These are phyloP conservation scores for Carabus problematicus DNA, from an alignment of 2,888 invertebrate genomes.

Conservation along the genomic window DNA sequence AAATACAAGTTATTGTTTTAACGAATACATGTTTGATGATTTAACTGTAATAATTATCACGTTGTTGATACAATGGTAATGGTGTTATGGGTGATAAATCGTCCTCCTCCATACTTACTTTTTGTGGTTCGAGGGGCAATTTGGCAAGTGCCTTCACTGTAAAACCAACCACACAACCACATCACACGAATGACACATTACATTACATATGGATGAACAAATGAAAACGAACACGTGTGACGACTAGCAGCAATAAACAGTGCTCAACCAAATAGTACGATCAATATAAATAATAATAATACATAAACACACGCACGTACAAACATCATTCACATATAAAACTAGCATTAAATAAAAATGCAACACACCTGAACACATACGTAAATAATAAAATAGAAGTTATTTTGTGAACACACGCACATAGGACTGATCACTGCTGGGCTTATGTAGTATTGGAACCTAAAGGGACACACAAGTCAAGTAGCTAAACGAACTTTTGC, in stretches of 20 bases:
- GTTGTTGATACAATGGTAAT: slow-evolving; percentile 84
- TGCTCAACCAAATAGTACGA: too few species aligned
- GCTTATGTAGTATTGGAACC: slow-evolving; percentile 35
- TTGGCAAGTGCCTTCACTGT: slow-evolving; percentile 81
- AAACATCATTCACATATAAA: too few species aligned
- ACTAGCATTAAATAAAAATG: slow-evolving; percentile 42
- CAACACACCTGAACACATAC: slow-evolving; percentile 44
- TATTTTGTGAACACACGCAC: not conserved
- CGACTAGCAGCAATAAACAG: slow-evolving; percentile 44
- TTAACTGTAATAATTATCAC: slow-evolving; percentile 78
- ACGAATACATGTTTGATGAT: not conserved
- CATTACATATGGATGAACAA: slow-evolving; percentile 18
- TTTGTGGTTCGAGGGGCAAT: slow-evolving; percentile 66
- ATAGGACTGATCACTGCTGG: slow-evolving; percentile 35
- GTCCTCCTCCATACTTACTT: slow-evolving; percentile 69
- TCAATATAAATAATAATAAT: too few species aligned
- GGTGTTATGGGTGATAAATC: slow-evolving; percentile 79
- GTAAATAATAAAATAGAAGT: too few species aligned
- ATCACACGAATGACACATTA: slow-evolving; percentile 6
- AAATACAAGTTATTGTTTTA: too few species aligned
- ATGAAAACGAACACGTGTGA: slow-evolving; percentile 3
- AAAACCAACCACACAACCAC: slow-evolving; percentile 15
- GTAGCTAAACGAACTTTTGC: slow-evolving; percentile 17
- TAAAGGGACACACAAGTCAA: slow-evolving; percentile 19
- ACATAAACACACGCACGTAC: too few species aligned